A percentile compares a stretch with the other conserved stretches of the same genome.
Conservation (phyloP, 1,140 invertebrate genomes). For the Leptopilina clavipes region DNA sequence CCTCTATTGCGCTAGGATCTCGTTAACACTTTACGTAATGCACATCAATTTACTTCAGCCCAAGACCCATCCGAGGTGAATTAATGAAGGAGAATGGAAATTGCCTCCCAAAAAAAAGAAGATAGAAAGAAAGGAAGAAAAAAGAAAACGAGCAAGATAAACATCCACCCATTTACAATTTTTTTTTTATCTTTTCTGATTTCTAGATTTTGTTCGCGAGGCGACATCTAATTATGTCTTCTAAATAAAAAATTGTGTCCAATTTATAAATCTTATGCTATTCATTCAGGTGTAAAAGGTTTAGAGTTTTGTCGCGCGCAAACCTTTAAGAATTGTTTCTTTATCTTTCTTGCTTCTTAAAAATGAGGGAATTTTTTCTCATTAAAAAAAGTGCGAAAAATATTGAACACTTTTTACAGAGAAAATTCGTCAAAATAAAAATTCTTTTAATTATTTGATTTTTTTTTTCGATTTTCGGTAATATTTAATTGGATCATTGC, state of each 20-base stretch:
- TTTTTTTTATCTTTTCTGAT: no score
- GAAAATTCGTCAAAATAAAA: no score
- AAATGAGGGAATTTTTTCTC: no score
- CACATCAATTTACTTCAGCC: slow-evolving; percentile 52
- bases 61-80: slow-evolving; percentile 35
- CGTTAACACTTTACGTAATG: slow-evolving; percentile 59
- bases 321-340: no score
- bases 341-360: no score
- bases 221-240: slow-evolving; percentile 12
- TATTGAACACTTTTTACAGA: no score
- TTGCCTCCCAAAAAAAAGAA: slow-evolving; percentile 42
- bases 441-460: no score
- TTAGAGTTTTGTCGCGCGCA: no score
- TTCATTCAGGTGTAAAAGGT: not conserved
- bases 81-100: slow-evolving; percentile 48
- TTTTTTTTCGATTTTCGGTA: no score
- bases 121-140: not conserved
- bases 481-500: no score
- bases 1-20: slow-evolving; percentile 38
- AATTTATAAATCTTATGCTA: not conserved
- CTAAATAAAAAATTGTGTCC: not conserved
- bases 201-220: slow-evolving; percentile 6
- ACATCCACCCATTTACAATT: slow-evolving; percentile 3
- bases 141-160: not conserved
- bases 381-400: no score